These are phyloP conservation scores for Toxostoma redivivum DNA, from an alignment of 2,113 vertebrate genomes.

Conservation along the genomic window DNA sequence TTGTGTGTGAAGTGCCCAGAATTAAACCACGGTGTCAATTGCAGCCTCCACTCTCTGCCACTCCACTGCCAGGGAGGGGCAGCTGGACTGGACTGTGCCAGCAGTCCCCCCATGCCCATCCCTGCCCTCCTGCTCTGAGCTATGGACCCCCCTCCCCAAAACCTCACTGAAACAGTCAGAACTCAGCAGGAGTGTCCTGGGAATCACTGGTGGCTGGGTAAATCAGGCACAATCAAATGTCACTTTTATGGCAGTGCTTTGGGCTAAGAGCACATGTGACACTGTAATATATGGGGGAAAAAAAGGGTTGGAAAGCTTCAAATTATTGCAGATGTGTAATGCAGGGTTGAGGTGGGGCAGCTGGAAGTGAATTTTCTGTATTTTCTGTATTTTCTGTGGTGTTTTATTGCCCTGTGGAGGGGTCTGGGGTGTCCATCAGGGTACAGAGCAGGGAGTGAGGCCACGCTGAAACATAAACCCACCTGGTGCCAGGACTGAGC, in stretches of 20 bases:
- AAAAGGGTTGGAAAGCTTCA: background rate
- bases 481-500: background rate
- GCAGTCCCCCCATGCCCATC: background rate
- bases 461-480: background rate
- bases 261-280: background rate
- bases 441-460: background rate
- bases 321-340: background rate
- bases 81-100: accelerated
- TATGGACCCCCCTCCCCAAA: accelerated
- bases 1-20: background rate
- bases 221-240: background rate
- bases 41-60: accelerated
- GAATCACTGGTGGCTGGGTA: accelerated
- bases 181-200: background rate
- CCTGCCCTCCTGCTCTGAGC: background rate
- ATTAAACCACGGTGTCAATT: accelerated
- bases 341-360: background rate
- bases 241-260: background rate
- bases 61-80: accelerated
- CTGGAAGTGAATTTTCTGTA: background rate
- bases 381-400: background rate
- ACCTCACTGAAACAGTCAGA: accelerated
- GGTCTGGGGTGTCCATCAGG: background rate
- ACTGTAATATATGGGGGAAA: background rate
- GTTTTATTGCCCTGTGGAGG: background rate